Percentiles rank a stretch among this genome's conserved stretches.
Conservation (phyloP, 2,888 invertebrate species). For the Timema podura region DNA sequence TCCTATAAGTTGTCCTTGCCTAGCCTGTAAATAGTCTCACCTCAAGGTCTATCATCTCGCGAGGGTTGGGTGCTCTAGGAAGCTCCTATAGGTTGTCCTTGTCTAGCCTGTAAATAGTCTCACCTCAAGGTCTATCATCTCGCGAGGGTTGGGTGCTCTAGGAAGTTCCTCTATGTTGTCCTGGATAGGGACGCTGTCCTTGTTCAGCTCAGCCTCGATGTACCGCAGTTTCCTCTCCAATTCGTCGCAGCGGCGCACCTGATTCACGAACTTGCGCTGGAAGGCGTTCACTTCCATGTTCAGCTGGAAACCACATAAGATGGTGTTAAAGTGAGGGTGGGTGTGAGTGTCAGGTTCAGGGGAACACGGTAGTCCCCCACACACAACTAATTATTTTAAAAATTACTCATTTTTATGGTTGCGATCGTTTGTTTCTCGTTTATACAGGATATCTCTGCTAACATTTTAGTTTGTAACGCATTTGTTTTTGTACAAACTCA, state of each 20-base stretch:
- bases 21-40: constrained; percentile 31
- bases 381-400: too few relatives aligned
- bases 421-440: too few relatives aligned
- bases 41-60: constrained; percentile 9
- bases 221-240: constrained; percentile 85
- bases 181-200: constrained; percentile 75
- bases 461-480: too few relatives aligned
- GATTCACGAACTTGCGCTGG: constrained; percentile 88
- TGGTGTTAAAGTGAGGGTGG: too few relatives aligned
- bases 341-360: too few relatives aligned
- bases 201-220: constrained; percentile 80
- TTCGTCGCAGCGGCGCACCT: constrained; percentile 86
- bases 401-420: too few relatives aligned
- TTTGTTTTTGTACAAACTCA: too few relatives aligned
- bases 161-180: constrained; percentile 67
- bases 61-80: constrained; percentile 64
- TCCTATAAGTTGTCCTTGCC: neutral
- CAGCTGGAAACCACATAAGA: constrained; percentile 53
- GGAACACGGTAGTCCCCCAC: too few relatives aligned
- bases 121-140: constrained; percentile 10
- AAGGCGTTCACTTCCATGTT: constrained; percentile 83
- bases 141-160: constrained; percentile 57
- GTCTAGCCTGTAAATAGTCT: constrained; percentile 75
- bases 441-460: too few relatives aligned
- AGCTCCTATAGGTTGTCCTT: constrained; percentile 68